Percentiles rank a stretch among this genome's conserved stretches.
These are phyloP conservation scores for Incurvaria masculella DNA, from an alignment of 2,888 invertebrate genomes.

Conservation along the genomic window DNA sequence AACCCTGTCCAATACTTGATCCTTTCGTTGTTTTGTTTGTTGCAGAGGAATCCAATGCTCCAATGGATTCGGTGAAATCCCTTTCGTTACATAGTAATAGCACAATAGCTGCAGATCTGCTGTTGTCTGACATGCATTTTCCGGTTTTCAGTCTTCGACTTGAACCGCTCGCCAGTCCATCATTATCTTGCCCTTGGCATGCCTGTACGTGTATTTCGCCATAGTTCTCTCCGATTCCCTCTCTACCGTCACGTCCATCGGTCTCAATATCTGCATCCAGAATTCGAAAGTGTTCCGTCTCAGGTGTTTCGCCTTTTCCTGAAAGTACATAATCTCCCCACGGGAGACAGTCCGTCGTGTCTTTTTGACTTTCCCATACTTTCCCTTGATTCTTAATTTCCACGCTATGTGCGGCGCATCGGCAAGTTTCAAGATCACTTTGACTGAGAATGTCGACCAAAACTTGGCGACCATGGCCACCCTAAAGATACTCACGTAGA, in stretches of 20 bases:
- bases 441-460: constrained; percentile 1
- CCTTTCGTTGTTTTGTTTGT: neutral
- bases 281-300: neutral
- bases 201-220: neutral
- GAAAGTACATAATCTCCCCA: neutral
- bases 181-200: neutral
- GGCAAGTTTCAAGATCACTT: constrained; percentile 1
- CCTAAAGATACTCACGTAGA: constrained; percentile 5
- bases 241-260: neutral
- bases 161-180: neutral
- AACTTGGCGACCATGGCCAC: constrained; percentile 4
- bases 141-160: neutral
- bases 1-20: constrained; percentile 3
- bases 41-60: constrained; percentile 5
- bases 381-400: neutral
- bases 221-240: neutral
- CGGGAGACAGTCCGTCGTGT: neutral
- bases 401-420: constrained; percentile 3
- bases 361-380: neutral
- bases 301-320: neutral
- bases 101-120: neutral
- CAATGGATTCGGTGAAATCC: constrained; percentile 5
- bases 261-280: neutral
- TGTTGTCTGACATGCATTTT: neutral
- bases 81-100: constrained; percentile 4